phyloP scores from a whole-genome alignment of 2,113 vertebrate genomes.

The Pagrus major region DNA sequence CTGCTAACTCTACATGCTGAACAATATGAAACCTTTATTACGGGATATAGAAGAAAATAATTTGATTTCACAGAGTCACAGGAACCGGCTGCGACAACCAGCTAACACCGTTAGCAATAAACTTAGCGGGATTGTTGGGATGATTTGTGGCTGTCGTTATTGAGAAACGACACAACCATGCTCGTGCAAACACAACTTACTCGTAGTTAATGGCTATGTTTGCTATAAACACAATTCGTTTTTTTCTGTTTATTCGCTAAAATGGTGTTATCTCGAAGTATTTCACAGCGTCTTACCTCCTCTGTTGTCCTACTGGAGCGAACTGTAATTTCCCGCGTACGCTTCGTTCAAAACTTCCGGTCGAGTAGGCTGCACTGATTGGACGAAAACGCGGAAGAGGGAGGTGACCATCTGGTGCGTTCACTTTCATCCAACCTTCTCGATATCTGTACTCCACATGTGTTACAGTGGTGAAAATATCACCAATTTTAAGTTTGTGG shows the following conservation, averaged over 20 bases:
- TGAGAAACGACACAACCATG: rapidly evolving
- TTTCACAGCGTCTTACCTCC: constrained; percentile 22
- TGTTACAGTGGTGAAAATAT: too few species aligned
- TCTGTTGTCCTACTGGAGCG: constrained; percentile 19
- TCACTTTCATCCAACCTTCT: too few species aligned
- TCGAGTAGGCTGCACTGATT: constrained; percentile 44
- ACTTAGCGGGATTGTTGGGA: not conserved
- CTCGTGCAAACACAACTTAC: rapidly evolving
- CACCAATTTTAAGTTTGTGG: too few species aligned
- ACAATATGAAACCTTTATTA: not conserved
- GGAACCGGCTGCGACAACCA: not conserved
- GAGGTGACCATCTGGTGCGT: not conserved
- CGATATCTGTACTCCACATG: too few species aligned
- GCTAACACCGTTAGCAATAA: constrained; percentile 50
- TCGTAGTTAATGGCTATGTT: too few species aligned
- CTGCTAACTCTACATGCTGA: not conserved
- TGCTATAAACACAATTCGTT: not conserved
- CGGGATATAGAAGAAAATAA: not conserved
- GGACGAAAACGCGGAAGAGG: constrained; percentile 45
- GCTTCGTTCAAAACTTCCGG: constrained; percentile 74
- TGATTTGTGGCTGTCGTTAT: not conserved
- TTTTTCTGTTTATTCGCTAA: not conserved
- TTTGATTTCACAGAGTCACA: not conserved
- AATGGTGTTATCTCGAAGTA: rapidly evolving
- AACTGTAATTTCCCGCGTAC: constrained; percentile 73